Conservation (phyloP, 2,797 vertebrate species). For the Ispidina lecontei region DNA sequence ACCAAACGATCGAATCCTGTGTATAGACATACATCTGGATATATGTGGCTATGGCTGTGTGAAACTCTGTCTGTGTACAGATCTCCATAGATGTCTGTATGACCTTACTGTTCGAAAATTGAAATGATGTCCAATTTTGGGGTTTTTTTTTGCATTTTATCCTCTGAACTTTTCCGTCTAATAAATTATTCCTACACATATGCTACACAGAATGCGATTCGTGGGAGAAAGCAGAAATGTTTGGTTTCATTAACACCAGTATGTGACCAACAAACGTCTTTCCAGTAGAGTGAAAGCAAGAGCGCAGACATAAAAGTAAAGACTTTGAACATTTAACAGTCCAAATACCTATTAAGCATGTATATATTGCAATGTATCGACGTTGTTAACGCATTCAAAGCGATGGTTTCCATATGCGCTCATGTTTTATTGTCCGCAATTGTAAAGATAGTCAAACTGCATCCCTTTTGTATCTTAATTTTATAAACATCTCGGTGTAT, state of each 20-base stretch:
- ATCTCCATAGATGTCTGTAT: conserved; percentile 26
- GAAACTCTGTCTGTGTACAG: conserved; percentile 24
- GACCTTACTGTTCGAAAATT: conserved; percentile 52
- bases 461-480: conserved; percentile 32
- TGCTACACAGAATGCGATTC: background rate
- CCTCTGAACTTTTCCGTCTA: conserved; percentile 14
- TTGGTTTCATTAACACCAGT: conserved; percentile 4
- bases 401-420: conserved; percentile 63
- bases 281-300: conserved; percentile 28
- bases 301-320: background rate
- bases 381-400: conserved; percentile 52
- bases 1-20: conserved; percentile 35
- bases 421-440: conserved; percentile 56
- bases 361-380: conserved; percentile 58
- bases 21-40: conserved; percentile 50
- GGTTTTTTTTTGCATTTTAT: conserved; percentile 24
- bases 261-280: conserved; percentile 26
- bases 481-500: background rate
- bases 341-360: conserved; percentile 47
- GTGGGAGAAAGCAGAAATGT: conserved; percentile 2
- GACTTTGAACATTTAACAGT: conserved; percentile 45
- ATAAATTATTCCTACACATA: conserved; percentile 43
- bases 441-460: conserved; percentile 39
- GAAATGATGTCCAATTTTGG: background rate
- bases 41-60: conserved; percentile 5